Evolutionary conservation across 2,113 vertebrate species (phyloP).

Genomic region (Peromyscus leucopus): DNA sequence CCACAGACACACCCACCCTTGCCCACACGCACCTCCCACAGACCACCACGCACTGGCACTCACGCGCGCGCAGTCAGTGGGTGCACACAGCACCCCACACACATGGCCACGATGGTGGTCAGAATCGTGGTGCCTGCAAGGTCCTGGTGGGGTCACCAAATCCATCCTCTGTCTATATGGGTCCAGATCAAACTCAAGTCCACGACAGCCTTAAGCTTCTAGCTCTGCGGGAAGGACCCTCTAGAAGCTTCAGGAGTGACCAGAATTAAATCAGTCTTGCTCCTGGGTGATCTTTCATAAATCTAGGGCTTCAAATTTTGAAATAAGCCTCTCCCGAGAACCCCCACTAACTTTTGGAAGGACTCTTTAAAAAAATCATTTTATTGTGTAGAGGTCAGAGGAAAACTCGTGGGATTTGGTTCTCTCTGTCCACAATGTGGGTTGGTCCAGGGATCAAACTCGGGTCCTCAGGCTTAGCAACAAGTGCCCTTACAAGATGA

Average conservation of each 20-base stretch:
- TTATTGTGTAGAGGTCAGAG: not conserved
- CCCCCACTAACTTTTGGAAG: not conserved
- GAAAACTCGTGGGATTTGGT: not conserved
- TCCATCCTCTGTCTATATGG: not conserved
- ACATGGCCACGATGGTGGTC: not conserved
- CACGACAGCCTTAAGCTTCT: not conserved
- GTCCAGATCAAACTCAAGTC: not conserved
- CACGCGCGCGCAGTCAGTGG: not conserved
- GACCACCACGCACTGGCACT: not conserved
- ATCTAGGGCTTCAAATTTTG: not conserved
- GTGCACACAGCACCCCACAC: not conserved
- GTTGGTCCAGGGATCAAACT: not conserved
- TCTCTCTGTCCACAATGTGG: not conserved
- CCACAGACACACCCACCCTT: constrained; percentile 47
- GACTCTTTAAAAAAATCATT: not conserved
- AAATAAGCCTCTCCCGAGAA: not conserved
- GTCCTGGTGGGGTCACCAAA: not conserved
- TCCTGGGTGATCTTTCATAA: not conserved
- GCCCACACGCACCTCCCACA: not conserved
- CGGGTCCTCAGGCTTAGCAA: too few species aligned
- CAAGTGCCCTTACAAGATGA: not conserved
- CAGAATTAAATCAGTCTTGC: not conserved
- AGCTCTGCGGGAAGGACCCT: not conserved
- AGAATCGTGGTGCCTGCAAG: not conserved
- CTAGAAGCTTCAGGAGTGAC: not conserved